Evolutionary conservation across 2,797 vertebrate species (phyloP), one percentile per base, ranked within the genome.

Genomic region (Siniperca scherzeri): DNA sequence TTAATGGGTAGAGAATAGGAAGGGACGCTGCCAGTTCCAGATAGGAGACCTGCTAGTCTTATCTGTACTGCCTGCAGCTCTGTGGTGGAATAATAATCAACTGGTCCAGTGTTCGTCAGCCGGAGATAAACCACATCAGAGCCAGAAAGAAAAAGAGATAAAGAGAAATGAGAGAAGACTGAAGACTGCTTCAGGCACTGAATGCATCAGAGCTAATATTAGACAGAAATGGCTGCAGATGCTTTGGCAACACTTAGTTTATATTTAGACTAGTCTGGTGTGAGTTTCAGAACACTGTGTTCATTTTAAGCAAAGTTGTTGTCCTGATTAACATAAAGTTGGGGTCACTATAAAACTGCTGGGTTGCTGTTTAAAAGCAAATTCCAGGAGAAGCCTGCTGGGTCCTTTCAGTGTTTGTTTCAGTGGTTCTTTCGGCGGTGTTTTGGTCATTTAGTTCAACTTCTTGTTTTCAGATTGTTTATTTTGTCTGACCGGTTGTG

Each of bases 41-140:
- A 86, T 72, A 80, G 70, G n/a, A 59, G 72, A 78, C 75, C 74
- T 52, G 66, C 76, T 13, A 53, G 82, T 77, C 52, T 80, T 90
- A 88, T 91, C 88, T 72, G 66, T 5, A 11, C 53, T 0, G 85
- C 88, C 86, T 74, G 87, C 70, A 85, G 82, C 80, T 74, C 81
- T 74, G 81, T 73, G 48, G 60, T 2, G 48, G 84, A 88, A 85
- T 78, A 78, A 83, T 50, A 88, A 88, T 81, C 46, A 65, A 57
- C 71, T 11, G 57, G 69, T 69, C 79, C 56, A 56, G 52, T 79
- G 84, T 85, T 86, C 69, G 70, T 52, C 62, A 78, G 64, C 74
- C 0, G 48, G 11, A 87, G 80, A 89, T 80, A 79, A 83, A 84
- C 46, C 8, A 21, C 76, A 81, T 77, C 59, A 72, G 55, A 79